These are phyloP conservation scores for Hemichromis elongatus DNA, from an alignment of 2,113 vertebrate genomes.

Conservation along the genomic window DNA sequence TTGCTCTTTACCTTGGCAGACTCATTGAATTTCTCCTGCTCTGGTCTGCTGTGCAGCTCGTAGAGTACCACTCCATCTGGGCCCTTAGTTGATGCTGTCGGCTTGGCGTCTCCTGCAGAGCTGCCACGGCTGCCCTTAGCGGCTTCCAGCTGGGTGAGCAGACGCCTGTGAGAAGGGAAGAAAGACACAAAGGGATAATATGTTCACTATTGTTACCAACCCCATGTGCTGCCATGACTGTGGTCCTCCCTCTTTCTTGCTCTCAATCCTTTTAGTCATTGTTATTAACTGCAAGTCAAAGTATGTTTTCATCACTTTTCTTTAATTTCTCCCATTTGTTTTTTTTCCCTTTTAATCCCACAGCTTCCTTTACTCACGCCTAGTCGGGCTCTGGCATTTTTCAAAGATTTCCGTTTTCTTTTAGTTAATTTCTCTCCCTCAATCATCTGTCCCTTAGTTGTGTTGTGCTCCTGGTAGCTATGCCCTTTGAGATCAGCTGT, in stretches of 20 bases:
- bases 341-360: not conserved
- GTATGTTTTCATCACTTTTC: not conserved
- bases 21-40: conserved; percentile 89
- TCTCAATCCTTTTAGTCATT: not conserved
- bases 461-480: not conserved
- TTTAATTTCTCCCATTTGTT: not conserved
- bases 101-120: conserved; percentile 55
- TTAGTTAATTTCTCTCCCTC: not conserved
- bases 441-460: not conserved
- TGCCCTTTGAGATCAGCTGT: not conserved
- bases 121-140: conserved; percentile 75
- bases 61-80: conserved; percentile 82
- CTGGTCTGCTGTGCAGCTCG: conserved; percentile 88
- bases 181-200: conserved; percentile 11
- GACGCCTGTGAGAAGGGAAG: conserved; percentile 71
- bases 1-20: conserved; percentile 80
- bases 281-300: not conserved
- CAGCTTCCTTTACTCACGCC: not conserved
- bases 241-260: not conserved
- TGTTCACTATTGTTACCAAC: not conserved
- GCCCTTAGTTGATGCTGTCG: conserved; percentile 25
- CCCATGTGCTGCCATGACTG: not conserved
- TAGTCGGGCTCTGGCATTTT: not conserved
- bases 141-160: conserved; percentile 87
- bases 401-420: not conserved